Percentiles rank a stretch among this genome's conserved stretches.
These are phyloP conservation scores for Gymnothorax javanicus DNA, from an alignment of 2,797 vertebrate species.

Conservation along the genomic window DNA sequence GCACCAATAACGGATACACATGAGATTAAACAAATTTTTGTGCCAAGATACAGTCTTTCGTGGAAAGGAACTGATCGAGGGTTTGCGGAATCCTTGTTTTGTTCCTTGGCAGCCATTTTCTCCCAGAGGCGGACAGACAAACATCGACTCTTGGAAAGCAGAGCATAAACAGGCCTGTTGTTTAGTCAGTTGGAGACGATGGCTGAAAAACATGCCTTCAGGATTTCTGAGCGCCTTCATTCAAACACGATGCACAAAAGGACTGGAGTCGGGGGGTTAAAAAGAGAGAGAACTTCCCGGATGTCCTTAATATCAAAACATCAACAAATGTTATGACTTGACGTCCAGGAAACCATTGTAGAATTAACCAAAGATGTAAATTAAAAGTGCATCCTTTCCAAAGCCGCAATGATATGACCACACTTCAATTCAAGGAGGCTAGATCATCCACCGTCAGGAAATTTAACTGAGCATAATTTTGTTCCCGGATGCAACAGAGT, in stretches of 20 bases:
- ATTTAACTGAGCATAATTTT: neutral
- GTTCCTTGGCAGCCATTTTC: neutral
- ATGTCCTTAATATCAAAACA: neutral
- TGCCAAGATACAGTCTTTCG: neutral
- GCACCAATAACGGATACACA: neutral
- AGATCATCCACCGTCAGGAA: neutral
- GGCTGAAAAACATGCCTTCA: conserved; percentile 27
- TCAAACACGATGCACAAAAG: neutral
- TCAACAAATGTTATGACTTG: neutral
- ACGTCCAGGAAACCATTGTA: neutral
- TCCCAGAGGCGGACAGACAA: neutral
- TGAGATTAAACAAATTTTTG: neutral
- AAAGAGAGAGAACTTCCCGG: neutral
- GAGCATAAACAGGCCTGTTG: conserved; percentile 25
- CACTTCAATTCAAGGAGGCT: neutral
- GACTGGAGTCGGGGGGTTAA: neutral
- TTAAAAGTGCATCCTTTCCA: neutral
- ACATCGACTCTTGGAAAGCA: conserved; percentile 4
- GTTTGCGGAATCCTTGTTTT: neutral
- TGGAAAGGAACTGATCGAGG: neutral
- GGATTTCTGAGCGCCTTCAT: conserved; percentile 7
- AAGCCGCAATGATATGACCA: neutral
- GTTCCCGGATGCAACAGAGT: neutral
- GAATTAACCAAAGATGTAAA: neutral
- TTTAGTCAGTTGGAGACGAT: conserved; percentile 22